Conservation (phyloP, 2,888 invertebrate genomes). For the Clitarchus hookeri region DNA sequence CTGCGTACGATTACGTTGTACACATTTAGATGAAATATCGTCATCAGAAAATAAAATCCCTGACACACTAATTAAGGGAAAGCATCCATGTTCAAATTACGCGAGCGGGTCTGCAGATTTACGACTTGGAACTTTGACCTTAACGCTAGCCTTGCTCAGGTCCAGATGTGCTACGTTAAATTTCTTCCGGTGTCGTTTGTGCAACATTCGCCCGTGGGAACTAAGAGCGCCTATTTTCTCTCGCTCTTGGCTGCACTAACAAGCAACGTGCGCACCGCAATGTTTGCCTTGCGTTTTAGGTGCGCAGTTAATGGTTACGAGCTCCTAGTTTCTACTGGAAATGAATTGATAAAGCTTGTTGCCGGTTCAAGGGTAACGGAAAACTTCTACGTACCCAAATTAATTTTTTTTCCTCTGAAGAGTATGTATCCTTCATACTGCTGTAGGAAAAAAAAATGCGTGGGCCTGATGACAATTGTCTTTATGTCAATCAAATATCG, state of each 20-base stretch:
- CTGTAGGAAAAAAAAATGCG: too few species aligned
- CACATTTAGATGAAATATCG: too few species aligned
- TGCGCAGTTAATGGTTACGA: not conserved
- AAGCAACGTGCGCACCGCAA: not conserved
- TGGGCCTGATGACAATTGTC: too few species aligned
- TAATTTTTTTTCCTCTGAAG: too few species aligned
- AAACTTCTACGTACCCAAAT: too few species aligned
- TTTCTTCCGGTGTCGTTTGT: not conserved
- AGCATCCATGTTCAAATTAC: not conserved
- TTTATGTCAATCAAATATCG: too few species aligned
- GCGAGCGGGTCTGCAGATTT: not conserved
- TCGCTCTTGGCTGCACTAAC: not conserved
- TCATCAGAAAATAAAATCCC: not conserved
- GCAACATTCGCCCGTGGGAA: not conserved
- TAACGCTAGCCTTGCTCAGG: not conserved
- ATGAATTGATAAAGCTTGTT: too few species aligned
- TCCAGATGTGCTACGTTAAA: not conserved
- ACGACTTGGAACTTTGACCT: not conserved
- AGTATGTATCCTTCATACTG: too few species aligned
- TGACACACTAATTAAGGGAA: not conserved
- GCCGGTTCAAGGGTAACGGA: too few species aligned
- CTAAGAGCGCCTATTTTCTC: too few species aligned
- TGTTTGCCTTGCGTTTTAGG: not conserved
- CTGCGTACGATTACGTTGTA: too few species aligned
- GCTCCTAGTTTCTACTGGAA: not conserved